Percentiles rank a stretch among this genome's conserved stretches.
These are phyloP conservation scores for Hydropsyche betteni DNA, from an alignment of 2,888 invertebrate species.

Conservation along the genomic window DNA sequence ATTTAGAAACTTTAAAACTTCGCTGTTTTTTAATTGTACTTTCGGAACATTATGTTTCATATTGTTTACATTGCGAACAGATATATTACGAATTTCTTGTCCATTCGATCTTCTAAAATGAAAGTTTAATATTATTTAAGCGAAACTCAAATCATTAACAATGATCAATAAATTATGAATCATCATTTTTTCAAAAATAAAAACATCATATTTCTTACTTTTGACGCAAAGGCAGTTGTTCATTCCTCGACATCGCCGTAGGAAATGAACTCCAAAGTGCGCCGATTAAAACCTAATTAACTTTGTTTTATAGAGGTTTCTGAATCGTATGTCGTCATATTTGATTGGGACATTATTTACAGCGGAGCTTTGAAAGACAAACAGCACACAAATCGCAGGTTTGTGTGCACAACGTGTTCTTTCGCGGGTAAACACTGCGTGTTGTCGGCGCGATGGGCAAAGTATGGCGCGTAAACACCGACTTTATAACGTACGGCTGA, in stretches of 20 bases:
- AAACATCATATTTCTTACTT: too few species aligned
- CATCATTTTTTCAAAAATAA: too few species aligned
- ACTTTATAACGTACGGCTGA: conserved; percentile 13
- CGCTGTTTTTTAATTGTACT: not conserved
- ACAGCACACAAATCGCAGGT: not conserved
- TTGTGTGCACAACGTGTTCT: not conserved
- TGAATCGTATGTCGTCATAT: not conserved
- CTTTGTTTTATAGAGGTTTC: too few species aligned
- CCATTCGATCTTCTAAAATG: not conserved
- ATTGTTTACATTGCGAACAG: not conserved
- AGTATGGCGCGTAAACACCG: not conserved
- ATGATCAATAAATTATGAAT: too few species aligned
- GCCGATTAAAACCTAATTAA: too few species aligned
- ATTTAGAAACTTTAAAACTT: not conserved
- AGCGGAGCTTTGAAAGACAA: conserved; percentile 3
- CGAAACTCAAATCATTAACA: too few species aligned
- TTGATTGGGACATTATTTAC: conserved; percentile 3
- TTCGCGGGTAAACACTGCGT: too few species aligned
- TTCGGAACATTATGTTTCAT: not conserved
- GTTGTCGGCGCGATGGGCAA: not conserved
- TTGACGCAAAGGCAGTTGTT: too few species aligned
- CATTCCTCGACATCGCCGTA: too few species aligned
- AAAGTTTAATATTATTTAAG: not conserved
- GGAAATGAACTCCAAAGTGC: too few species aligned
- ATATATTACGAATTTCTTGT: not conserved